These are phyloP conservation scores for Macrophya alboannulata DNA, from an alignment of 2,888 invertebrate species.

Conservation along the genomic window DNA sequence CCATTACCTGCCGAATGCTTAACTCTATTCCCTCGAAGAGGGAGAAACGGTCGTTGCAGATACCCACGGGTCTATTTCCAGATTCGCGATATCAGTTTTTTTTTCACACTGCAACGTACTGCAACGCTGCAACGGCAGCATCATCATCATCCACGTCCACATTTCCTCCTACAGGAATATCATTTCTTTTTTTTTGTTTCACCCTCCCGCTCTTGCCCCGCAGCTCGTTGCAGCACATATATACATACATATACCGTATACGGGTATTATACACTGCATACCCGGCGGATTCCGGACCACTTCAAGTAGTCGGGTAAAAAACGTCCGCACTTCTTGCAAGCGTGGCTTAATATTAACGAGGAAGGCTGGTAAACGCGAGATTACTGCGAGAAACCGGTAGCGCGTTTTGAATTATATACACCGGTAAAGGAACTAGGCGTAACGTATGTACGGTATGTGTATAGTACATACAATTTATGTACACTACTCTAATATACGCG, in stretches of 20 bases:
- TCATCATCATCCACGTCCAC: neutral
- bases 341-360: conserved; percentile 36
- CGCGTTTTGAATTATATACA: neutral
- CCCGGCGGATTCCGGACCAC: neutral
- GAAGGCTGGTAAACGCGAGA: conserved; percentile 11
- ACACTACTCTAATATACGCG: no score
- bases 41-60: no score
- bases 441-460: neutral
- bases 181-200: neutral
- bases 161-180: neutral
- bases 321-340: conserved; percentile 24
- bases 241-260: neutral
- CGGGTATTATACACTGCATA: neutral
- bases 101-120: neutral
- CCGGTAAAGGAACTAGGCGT: neutral
- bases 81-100: neutral
- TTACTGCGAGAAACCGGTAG: neutral
- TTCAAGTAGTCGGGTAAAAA: conserved; percentile 27
- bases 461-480: no score
- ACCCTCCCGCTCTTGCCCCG: neutral
- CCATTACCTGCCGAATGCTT: neutral
- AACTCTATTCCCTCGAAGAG: neutral
- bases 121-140: neutral
- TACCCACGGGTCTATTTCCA: neutral
- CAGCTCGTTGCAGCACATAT: neutral